These are phyloP conservation scores for Amblyopsis rosae DNA, from an alignment of 2,113 vertebrate species.

Conservation along the genomic window DNA sequence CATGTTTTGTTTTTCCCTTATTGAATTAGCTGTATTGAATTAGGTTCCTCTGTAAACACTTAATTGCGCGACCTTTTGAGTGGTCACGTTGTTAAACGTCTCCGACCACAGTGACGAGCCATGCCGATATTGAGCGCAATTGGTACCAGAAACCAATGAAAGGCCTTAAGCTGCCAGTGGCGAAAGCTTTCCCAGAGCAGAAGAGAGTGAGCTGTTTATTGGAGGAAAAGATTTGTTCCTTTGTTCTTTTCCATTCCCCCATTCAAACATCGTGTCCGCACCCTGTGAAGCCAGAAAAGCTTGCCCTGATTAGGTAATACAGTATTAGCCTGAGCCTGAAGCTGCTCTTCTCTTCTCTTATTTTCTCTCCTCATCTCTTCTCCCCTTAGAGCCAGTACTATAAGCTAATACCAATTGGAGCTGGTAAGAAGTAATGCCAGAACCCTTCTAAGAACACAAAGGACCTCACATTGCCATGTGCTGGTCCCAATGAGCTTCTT, in stretches of 20 bases:
- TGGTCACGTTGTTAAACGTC: slow-evolving; percentile 41
- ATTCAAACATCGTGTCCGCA: slow-evolving; percentile 25
- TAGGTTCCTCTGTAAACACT: slow-evolving; percentile 53
- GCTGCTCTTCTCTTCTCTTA: slow-evolving; percentile 7
- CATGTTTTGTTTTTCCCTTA: slow-evolving; percentile 51
- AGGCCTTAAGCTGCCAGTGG: slow-evolving; percentile 42
- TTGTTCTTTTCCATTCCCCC: slow-evolving; percentile 26
- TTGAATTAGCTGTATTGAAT: slow-evolving; percentile 59
- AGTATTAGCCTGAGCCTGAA: slow-evolving; percentile 46
- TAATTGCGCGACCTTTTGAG: slow-evolving; percentile 50
- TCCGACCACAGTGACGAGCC: slow-evolving; percentile 54
- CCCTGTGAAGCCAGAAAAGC: slow-evolving; percentile 31
- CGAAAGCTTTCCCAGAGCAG: slow-evolving; percentile 51
- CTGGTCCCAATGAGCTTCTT: slow-evolving; percentile 42
- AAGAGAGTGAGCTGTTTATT: slow-evolving; percentile 30
- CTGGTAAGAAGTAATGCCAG: slow-evolving; percentile 60
- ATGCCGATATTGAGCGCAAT: slow-evolving; percentile 44
- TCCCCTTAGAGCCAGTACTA: slow-evolving; percentile 17
- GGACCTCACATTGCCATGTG: slow-evolving; percentile 42
- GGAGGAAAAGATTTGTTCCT: slow-evolving; percentile 34
- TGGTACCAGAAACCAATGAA: slow-evolving; percentile 49
- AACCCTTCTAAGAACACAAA: slow-evolving; percentile 38
- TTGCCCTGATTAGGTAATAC: slow-evolving; percentile 48
- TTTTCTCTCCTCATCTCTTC: background rate
- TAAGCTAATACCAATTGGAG: slow-evolving; percentile 57